Evolutionary conservation across 2,113 vertebrate species (phyloP).

Genomic region (Barbus barbus): DNA sequence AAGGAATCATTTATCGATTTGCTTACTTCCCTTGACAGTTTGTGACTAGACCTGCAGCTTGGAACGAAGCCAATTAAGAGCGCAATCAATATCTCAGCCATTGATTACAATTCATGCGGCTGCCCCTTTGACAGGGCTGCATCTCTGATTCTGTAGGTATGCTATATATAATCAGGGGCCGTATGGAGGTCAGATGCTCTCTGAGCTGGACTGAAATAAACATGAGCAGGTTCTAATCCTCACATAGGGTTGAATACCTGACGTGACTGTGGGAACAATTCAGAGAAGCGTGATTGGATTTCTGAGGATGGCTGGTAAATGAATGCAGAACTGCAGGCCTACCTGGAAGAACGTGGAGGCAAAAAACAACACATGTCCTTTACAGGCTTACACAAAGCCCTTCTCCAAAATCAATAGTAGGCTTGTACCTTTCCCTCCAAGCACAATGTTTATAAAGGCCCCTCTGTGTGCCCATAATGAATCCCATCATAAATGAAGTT

Average conservation of each 20-base stretch:
- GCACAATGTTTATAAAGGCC: constrained; percentile 21
- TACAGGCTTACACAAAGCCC: constrained; percentile 15
- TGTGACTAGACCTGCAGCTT: constrained; percentile 8
- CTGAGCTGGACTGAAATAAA: constrained; percentile 7
- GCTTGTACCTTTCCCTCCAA: background rate
- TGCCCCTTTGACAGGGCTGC: background rate
- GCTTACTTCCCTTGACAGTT: background rate
- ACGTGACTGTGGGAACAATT: background rate
- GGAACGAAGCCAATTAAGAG: constrained; percentile 24
- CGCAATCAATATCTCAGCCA: background rate
- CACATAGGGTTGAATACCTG: background rate
- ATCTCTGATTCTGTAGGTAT: background rate
- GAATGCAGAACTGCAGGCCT: background rate
- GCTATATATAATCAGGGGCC: constrained; percentile 2
- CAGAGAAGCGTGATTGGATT: background rate
- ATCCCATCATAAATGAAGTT: constrained; percentile 38
- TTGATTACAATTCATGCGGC: constrained; percentile 2
- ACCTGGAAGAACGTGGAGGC: background rate
- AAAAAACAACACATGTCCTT: background rate
- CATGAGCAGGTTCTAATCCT: background rate
- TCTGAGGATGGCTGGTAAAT: background rate
- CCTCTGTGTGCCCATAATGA: constrained; percentile 30
- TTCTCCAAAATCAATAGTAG: constrained; percentile 38
- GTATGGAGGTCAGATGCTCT: background rate
- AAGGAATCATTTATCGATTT: constrained; percentile 16